Conservation (phyloP, 2,888 invertebrate species). For the Pseudococcus longispinus region DNA sequence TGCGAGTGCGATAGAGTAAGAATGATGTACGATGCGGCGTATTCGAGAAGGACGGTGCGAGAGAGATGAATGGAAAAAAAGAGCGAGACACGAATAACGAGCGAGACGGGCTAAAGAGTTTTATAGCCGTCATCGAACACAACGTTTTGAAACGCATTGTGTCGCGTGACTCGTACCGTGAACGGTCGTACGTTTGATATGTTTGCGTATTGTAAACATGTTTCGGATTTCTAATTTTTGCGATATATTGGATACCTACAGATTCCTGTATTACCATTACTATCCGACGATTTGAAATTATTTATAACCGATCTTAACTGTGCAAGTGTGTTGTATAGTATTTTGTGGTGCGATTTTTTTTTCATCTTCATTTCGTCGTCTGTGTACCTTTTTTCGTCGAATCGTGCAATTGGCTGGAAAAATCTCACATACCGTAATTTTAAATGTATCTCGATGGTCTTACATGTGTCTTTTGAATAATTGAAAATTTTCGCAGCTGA, state of each 20-base stretch:
- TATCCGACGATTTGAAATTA: background rate
- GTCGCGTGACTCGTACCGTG: conserved; percentile 51
- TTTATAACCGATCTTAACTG: background rate
- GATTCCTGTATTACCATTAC: background rate
- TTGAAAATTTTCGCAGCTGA: background rate
- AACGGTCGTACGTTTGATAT: conserved; percentile 31
- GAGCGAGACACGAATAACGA: conserved; percentile 11
- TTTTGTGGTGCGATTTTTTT: background rate
- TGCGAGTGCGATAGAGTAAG: conserved; percentile 7
- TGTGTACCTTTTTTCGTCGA: background rate
- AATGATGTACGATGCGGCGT: conserved; percentile 24
- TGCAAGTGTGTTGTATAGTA: background rate
- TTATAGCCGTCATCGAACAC: conserved; percentile 53
- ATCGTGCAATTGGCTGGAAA: background rate
- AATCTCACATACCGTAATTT: background rate
- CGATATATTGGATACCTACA: background rate
- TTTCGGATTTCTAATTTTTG: conserved; percentile 32
- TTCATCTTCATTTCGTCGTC: background rate
- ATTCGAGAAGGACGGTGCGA: conserved; percentile 20
- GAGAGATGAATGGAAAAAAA: conserved; percentile 33
- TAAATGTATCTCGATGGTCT: background rate
- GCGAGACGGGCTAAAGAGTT: conserved; percentile 48
- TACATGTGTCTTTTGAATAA: background rate
- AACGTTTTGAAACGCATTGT: conserved; percentile 50
- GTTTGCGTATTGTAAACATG: conserved; percentile 33